Evolutionary conservation across 1,140 invertebrate species (phyloP).

Genomic region (Drosophila lini): DNA sequence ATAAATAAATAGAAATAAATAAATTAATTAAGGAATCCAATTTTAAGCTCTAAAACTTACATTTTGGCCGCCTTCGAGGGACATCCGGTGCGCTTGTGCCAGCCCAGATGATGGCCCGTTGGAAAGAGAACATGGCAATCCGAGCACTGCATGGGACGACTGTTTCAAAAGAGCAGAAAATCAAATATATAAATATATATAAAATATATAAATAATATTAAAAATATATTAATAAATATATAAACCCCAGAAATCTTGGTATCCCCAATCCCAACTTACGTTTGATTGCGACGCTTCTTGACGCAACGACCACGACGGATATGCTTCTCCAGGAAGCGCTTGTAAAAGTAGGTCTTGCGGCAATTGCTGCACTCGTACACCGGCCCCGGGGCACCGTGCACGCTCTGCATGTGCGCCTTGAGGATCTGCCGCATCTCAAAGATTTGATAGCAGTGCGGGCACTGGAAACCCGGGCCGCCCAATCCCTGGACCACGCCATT

Average conservation of each 20-base stretch:
- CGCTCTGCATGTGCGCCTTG: conserved; percentile 82
- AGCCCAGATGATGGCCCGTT: conserved; percentile 81
- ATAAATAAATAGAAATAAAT: not conserved
- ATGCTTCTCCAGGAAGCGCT: conserved; percentile 82
- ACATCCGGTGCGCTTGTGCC: conserved; percentile 83
- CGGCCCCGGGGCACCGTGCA: conserved; percentile 73
- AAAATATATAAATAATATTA: no score
- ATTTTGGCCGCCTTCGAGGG: conserved; percentile 81
- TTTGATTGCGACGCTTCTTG: conserved; percentile 81
- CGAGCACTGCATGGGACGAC: conserved; percentile 82
- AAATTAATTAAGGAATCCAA: no score
- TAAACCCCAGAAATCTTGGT: rapidly evolving
- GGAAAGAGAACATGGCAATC: conserved; percentile 83
- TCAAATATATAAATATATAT: not conserved
- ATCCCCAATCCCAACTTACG: conserved; percentile 62
- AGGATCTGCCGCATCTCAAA: conserved; percentile 83
- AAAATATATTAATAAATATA: no score
- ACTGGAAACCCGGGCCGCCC: conserved; percentile 67
- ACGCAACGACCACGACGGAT: conserved; percentile 82
- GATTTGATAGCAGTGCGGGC: conserved; percentile 75
- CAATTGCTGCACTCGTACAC: conserved; percentile 83
- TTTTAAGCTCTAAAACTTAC: conserved; percentile 54
- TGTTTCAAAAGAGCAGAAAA: conserved; percentile 5
- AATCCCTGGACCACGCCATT: conserved; percentile 27
- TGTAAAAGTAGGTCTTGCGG: conserved; percentile 82